phyloP scores from a whole-genome alignment of 2,888 invertebrate genomes.

The Microplitis manilae region DNA sequence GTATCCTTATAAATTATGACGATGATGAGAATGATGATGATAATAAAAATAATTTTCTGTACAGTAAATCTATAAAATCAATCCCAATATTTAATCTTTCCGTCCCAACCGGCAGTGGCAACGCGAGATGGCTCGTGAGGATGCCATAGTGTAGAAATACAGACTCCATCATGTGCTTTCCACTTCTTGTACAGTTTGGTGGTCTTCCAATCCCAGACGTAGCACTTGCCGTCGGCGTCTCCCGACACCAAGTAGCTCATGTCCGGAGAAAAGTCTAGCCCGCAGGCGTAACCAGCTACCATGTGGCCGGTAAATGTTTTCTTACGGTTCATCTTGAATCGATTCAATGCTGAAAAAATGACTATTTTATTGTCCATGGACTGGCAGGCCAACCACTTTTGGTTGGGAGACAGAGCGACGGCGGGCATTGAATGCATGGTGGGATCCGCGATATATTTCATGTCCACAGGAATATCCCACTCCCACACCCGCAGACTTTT shows the following conservation, averaged over 20 bases:
- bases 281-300: constrained; percentile 99
- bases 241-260: constrained; percentile 99
- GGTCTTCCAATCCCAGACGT: constrained; percentile 99
- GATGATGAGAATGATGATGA: no score
- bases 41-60: no score
- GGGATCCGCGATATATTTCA: constrained; percentile 99
- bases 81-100: constrained; percentile 98
- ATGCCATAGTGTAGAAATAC: constrained; percentile 96
- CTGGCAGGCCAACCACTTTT: constrained; percentile 99
- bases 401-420: constrained; percentile 94
- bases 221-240: constrained; percentile 98
- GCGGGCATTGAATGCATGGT: constrained; percentile 99
- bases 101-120: constrained; percentile 99
- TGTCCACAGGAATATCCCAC: constrained; percentile 99
- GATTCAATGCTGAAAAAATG: constrained; percentile 96
- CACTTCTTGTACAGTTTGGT: constrained; percentile 98
- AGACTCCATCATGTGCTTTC: constrained; percentile 99
- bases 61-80: constrained; percentile 70
- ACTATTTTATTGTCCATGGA: constrained; percentile 99
- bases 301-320: constrained; percentile 99
- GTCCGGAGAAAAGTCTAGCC: constrained; percentile 97
- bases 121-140: constrained; percentile 98
- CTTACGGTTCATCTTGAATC: constrained; percentile 98
- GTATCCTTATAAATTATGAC: no score
- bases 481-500: constrained; percentile 99